phyloP scores from a whole-genome alignment of 2,113 vertebrate species.

The Phaethon lepturus region DNA sequence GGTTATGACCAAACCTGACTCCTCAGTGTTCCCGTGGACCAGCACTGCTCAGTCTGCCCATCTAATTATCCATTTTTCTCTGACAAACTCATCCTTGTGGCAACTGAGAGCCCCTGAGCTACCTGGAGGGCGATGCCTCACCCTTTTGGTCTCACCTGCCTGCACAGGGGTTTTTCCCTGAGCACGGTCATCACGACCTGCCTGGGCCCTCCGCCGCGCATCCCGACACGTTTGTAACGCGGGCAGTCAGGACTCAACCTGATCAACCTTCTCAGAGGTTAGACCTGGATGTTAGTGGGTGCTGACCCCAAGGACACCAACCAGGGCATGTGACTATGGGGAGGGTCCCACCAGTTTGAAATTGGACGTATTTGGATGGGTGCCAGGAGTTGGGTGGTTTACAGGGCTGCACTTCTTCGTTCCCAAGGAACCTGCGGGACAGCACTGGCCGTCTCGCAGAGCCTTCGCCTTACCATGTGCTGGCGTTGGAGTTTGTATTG shows the following conservation, averaged over 20 bases:
- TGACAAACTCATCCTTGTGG: background rate
- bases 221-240: background rate
- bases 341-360: background rate
- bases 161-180: background rate
- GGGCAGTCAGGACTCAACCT: background rate
- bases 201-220: background rate
- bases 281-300: background rate
- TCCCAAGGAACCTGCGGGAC: background rate
- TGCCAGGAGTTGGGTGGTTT: background rate
- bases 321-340: accelerated
- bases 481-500: background rate
- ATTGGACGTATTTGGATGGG: accelerated
- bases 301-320: background rate
- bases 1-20: background rate
- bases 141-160: background rate
- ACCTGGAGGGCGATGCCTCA: background rate
- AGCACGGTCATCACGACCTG: accelerated
- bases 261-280: background rate
- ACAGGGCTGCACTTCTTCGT: background rate
- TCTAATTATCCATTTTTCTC: background rate
- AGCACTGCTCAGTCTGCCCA: background rate
- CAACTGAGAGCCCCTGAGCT: background rate
- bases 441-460: background rate
- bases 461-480: background rate
- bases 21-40: background rate